A percentile compares a stretch with the other conserved stretches of the same genome.
These are phyloP conservation scores for Cynoglossus semilaevis DNA, from an alignment of 2,113 vertebrate genomes.

Conservation along the genomic window DNA sequence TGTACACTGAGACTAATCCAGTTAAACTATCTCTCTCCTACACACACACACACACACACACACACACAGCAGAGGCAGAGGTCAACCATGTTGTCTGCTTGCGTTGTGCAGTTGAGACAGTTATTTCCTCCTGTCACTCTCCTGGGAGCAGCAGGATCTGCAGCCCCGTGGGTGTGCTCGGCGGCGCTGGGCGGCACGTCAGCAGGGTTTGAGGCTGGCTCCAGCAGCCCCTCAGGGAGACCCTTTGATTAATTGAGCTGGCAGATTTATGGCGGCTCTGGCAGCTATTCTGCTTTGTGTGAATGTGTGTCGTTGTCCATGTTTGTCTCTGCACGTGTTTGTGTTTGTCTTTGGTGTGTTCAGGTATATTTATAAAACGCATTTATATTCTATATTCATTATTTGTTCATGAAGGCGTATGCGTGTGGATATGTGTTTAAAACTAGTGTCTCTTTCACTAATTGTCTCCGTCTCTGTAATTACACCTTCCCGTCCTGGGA, in stretches of 20 bases:
- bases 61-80: slow-evolving; percentile 28
- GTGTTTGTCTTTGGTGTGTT: too few relatives aligned
- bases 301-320: slow-evolving; percentile 10
- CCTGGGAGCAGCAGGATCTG: slow-evolving; percentile 32
- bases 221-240: slow-evolving; percentile 58
- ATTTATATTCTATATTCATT: neutral
- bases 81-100: slow-evolving; percentile 39
- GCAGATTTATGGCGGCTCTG: slow-evolving; percentile 69
- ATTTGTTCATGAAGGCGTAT: neutral
- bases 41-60: neutral
- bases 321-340: neutral
- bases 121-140: slow-evolving; percentile 62
- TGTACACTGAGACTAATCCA: too few relatives aligned
- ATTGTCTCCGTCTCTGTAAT: slow-evolving; percentile 48
- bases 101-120: slow-evolving; percentile 50
- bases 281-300: slow-evolving; percentile 35
- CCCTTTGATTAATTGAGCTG: slow-evolving; percentile 65
- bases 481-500: slow-evolving; percentile 61
- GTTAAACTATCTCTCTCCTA: too few relatives aligned
- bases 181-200: slow-evolving; percentile 49
- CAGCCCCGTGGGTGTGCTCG: slow-evolving; percentile 41
- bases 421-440: slow-evolving; percentile 15
- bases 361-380: too few relatives aligned
- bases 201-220: slow-evolving; percentile 54
- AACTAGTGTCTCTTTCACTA: slow-evolving; percentile 39